Evolutionary conservation across 1,140 invertebrate species (phyloP).

Genomic region (Wiebesia pumilae): DNA sequence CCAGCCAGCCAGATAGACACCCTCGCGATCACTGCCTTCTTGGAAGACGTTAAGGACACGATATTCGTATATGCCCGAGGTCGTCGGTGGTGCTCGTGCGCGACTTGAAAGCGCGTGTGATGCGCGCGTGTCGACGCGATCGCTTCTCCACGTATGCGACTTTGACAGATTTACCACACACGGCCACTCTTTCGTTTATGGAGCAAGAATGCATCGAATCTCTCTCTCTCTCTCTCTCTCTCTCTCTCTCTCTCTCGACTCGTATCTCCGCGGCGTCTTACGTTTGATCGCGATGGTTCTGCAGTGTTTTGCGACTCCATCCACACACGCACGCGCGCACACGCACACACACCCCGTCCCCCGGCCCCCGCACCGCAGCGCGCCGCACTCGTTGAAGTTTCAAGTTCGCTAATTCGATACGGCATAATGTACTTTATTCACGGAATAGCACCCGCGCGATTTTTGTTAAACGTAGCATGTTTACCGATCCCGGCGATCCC

Average conservation of each 20-base stretch:
- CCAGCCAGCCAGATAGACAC: not conserved
- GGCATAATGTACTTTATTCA: not conserved
- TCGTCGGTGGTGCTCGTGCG: not conserved
- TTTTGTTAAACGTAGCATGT: not conserved
- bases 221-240: not conserved
- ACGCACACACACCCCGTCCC: too few relatives aligned
- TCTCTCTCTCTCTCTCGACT: not conserved
- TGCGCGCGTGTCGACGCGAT: not conserved
- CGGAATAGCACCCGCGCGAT: not conserved
- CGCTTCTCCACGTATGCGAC: not conserved
- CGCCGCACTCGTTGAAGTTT: not conserved
- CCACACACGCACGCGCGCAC: too few relatives aligned
- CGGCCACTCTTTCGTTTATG: not conserved
- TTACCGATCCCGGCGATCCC: not conserved
- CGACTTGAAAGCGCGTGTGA: not conserved
- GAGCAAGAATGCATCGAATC: not conserved
- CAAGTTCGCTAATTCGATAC: not conserved
- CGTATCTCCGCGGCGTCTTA: not conserved
- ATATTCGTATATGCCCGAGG: conserved; percentile 4
- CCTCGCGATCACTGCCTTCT: not conserved
- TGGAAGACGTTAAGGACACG: conserved; percentile 22
- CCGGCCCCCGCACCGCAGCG: not conserved
- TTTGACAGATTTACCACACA: not conserved
- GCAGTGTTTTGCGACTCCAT: not conserved
- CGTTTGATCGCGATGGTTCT: conserved; percentile 1